Percentiles rank a stretch among this genome's conserved stretches.
These are phyloP conservation scores for Amphipyra tragopoginis DNA, from an alignment of 2,888 invertebrate species.

Conservation along the genomic window DNA sequence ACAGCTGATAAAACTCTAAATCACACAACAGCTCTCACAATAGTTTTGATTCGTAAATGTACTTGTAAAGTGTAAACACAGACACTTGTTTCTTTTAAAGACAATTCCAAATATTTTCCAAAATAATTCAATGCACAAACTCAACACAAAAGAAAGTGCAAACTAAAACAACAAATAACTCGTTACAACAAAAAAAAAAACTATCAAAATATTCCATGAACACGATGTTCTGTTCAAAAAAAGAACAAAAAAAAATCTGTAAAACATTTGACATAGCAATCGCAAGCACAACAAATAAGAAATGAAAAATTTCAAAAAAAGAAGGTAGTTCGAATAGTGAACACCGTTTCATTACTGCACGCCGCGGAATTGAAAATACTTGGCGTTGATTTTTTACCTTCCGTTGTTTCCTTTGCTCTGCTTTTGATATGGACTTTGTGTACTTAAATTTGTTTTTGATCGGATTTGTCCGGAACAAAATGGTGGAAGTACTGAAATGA, in stretches of 20 bases:
- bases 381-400: slow-evolving; percentile 64
- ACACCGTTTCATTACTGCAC: slow-evolving; percentile 68
- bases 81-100: too few species aligned
- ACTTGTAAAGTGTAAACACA: too few species aligned
- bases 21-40: too few species aligned
- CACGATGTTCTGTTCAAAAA: neutral
- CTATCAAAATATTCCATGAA: neutral
- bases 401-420: slow-evolving; percentile 51
- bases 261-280: slow-evolving; percentile 54
- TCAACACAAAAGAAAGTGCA: too few species aligned
- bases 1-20: too few species aligned
- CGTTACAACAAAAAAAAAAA: neutral
- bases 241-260: slow-evolving; percentile 1
- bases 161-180: neutral
- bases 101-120: too few species aligned
- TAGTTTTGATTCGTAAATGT: too few species aligned
- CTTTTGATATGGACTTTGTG: slow-evolving; percentile 51
- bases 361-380: slow-evolving; percentile 69
- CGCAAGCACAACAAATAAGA: slow-evolving; percentile 19
- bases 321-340: slow-evolving; percentile 54
- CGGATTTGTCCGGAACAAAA: slow-evolving; percentile 12
- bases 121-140: too few species aligned
- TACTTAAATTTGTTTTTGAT: slow-evolving; percentile 31
- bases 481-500: neutral
- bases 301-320: slow-evolving; percentile 23